These are phyloP conservation scores for Amphimedon queenslandica DNA, from an alignment of 37 sponge, comb jelly and placozoan species.

Conservation along the genomic window DNA sequence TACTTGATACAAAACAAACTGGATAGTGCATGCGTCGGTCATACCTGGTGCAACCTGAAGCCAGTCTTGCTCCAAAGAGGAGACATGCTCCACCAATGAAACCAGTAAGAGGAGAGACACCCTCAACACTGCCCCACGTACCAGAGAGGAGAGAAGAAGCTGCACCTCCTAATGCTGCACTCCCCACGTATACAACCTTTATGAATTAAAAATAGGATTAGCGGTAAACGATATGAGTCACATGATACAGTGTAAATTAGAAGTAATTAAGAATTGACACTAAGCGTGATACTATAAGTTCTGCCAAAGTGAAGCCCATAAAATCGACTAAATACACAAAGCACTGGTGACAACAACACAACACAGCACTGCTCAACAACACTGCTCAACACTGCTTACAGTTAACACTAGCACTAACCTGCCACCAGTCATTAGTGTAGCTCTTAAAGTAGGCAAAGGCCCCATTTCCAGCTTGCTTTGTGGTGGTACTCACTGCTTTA, in stretches of 20 bases:
- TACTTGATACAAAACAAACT: not conserved
- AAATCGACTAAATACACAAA: no score
- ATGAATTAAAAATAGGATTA: no score
- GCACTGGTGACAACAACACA: no score
- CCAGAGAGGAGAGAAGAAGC: conserved; percentile 44
- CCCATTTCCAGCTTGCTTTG: not conserved
- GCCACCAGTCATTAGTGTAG: conserved; percentile 50
- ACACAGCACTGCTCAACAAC: not conserved
- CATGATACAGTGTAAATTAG: no score
- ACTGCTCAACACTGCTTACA: not conserved
- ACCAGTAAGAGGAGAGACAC: conserved; percentile 1
- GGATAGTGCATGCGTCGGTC: not conserved
- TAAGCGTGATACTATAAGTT: no score
- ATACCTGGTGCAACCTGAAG: conserved; percentile 69
- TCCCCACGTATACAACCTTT: conserved; percentile 42
- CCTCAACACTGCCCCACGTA: conserved; percentile 19
- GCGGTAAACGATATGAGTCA: no score
- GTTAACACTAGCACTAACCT: conserved; percentile 5
- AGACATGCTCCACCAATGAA: conserved; percentile 52
- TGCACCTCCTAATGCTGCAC: conserved; percentile 30
- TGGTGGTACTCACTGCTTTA: not conserved
- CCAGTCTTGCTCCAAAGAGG: conserved; percentile 63
- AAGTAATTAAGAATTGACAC: no score
- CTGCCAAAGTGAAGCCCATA: no score
- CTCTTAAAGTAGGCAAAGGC: conserved; percentile 22